Evolutionary conservation across 2,113 vertebrate species (phyloP).

Genomic region (Hassar affinis): DNA sequence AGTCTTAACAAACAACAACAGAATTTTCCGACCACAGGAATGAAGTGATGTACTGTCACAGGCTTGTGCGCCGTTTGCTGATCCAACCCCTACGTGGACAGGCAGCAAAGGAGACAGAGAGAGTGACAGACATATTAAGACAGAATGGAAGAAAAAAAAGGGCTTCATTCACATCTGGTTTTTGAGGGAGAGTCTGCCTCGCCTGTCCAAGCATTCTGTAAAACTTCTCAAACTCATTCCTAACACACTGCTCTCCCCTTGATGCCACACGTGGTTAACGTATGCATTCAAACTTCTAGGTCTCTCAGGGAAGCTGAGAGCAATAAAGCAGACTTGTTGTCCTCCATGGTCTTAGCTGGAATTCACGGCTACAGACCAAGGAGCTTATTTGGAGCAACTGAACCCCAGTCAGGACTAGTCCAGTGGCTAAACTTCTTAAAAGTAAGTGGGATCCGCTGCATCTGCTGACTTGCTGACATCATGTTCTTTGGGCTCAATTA

Average conservation of each 20-base stretch:
- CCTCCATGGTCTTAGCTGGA: constrained; percentile 52
- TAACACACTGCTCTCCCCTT: constrained; percentile 25
- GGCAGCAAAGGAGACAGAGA: constrained; percentile 4
- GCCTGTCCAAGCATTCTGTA: constrained; percentile 33
- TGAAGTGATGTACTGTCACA: constrained; percentile 20
- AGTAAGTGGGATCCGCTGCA: constrained; percentile 41
- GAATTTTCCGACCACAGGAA: constrained; percentile 34
- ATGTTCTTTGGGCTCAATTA: constrained; percentile 38
- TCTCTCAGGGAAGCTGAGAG: constrained; percentile 38
- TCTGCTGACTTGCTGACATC: constrained; percentile 42
- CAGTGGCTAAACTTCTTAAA: constrained; percentile 53
- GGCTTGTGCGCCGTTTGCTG: constrained; percentile 15
- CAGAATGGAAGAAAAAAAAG: neutral
- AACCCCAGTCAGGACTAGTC: constrained; percentile 13
- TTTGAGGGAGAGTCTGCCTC: constrained; percentile 21
- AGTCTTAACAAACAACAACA: constrained; percentile 49
- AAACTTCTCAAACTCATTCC: constrained; percentile 27
- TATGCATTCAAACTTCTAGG: constrained; percentile 36
- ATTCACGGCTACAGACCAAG: constrained; percentile 61
- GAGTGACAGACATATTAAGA: neutral
- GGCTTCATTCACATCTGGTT: constrained; percentile 46
- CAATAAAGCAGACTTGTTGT: constrained; percentile 51
- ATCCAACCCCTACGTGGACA: constrained; percentile 17
- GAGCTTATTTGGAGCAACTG: constrained; percentile 27
- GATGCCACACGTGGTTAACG: constrained; percentile 45